These are phyloP conservation scores for Sporophila hypoxantha DNA, from an alignment of 2,113 vertebrate genomes.

Conservation along the genomic window DNA sequence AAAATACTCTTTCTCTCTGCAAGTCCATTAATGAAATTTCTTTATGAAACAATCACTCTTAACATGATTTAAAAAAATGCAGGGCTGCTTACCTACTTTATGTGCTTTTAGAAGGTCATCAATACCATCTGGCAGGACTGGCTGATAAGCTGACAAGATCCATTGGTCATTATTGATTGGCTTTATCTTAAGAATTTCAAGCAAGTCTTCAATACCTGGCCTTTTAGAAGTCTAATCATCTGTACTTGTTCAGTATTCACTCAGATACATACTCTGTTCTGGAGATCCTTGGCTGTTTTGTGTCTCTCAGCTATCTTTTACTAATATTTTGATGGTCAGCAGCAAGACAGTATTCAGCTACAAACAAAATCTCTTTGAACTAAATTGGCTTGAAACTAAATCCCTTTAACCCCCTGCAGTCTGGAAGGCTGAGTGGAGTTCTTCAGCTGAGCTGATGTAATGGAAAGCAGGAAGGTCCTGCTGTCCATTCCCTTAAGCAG, in stretches of 20 bases:
- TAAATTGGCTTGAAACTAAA: conserved; percentile 4
- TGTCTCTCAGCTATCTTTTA: not conserved
- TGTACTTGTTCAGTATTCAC: not conserved
- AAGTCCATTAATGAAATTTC: not conserved
- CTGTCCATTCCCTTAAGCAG: not conserved
- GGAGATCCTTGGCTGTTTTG: not conserved
- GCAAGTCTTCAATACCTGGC: not conserved
- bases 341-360: not conserved
- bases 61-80: not conserved
- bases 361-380: not conserved
- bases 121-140: not conserved
- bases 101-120: not conserved
- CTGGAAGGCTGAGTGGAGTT: not conserved
- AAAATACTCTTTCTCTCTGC: not conserved
- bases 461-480: not conserved
- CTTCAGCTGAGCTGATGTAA: not conserved
- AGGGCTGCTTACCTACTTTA: not conserved
- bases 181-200: conserved; percentile 15
- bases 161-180: not conserved
- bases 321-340: not conserved
- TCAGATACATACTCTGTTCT: not conserved
- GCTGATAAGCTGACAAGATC: not conserved
- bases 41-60: not conserved
- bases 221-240: not conserved
- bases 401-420: not conserved